Conservation (phyloP, 2,113 vertebrate genomes). For the Spheniscus mendiculus region DNA sequence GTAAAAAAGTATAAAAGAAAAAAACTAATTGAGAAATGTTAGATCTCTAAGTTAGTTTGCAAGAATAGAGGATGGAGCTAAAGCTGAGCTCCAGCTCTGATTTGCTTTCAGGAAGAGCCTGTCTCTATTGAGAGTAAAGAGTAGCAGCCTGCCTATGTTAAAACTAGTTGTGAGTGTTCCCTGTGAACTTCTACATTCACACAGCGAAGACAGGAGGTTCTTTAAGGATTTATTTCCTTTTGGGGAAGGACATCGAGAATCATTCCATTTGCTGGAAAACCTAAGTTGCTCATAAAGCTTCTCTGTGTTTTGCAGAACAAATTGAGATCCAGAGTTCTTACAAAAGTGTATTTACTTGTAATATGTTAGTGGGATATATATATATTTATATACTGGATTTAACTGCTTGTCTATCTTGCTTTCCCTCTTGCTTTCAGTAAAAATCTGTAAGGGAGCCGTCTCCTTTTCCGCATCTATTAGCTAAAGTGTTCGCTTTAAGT, state of each 20-base stretch:
- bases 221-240: not conserved
- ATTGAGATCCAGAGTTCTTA: not conserved
- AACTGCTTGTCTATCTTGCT: not conserved
- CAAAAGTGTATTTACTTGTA: not conserved
- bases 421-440: not conserved
- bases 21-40: not conserved
- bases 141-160: not conserved
- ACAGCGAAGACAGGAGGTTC: not conserved
- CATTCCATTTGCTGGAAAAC: not conserved
- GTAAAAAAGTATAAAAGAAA: not conserved
- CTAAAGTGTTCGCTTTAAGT: not conserved
- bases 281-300: not conserved
- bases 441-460: not conserved
- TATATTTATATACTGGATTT: not conserved
- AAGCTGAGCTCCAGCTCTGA: not conserved
- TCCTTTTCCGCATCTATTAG: not conserved
- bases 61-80: not conserved
- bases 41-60: not conserved
- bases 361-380: not conserved
- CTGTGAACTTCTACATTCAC: not conserved
- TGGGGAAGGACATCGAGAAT: not conserved
- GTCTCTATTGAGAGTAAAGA: not conserved
- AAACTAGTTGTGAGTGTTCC: not conserved
- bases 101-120: not conserved
- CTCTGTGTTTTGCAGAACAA: not conserved